Base-by-base conservation (phyloP, 2,888 invertebrate genomes). In the Embidobia sp. region DNA sequence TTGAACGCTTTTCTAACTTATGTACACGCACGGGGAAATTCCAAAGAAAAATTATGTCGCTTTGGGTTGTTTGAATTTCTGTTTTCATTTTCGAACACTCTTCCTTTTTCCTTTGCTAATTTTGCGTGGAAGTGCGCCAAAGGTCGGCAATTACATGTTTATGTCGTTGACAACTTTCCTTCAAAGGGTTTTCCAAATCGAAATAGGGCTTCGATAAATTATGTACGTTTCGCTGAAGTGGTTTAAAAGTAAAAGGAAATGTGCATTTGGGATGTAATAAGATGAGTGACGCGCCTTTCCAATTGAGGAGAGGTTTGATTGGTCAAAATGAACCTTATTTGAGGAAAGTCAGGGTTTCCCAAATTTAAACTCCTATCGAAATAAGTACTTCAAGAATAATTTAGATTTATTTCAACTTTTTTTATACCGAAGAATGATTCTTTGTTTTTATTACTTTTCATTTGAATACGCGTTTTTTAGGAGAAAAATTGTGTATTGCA, bases 291-390 rank as follows among this genome's bases (percentile, higher is more conserved):
- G 44, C 18, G 33, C 31, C 4, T n/a, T 53, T 37, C 16, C 26
- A n/a, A 8, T 37, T 19, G 8, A 31, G 40, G 6, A 27, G 19
- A 16, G 31, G 37, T 31, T 29, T 26, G 31, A 31, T 42, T 22
- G 42, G 19, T 19, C 42, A 57, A 57, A 44, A 42, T 57, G 57
- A 57, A 57, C 44, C 42, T 57, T 13, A 19, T 31, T 57, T 57
- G 42, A 7, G 6, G 18, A 55, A 29, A 27, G n/a, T 18, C 11
- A 3, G n/a, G 33, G 19, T 10, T 42, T 42, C 18, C 19, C 18
- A 29, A n/a, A n/a, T n/a, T n/a, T n/a, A n/a, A n/a, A n/a, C n/a
- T n/a, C n/a, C n/a, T n/a, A n/a, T n/a, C n/a, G n/a, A n/a, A n/a
- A n/a, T n/a, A n/a, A n/a, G n/a, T n/a, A n/a, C n/a, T n/a, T n/a